Evolutionary conservation across 2,888 invertebrate species (phyloP).

Genomic region (Eupsilia transversa): DNA sequence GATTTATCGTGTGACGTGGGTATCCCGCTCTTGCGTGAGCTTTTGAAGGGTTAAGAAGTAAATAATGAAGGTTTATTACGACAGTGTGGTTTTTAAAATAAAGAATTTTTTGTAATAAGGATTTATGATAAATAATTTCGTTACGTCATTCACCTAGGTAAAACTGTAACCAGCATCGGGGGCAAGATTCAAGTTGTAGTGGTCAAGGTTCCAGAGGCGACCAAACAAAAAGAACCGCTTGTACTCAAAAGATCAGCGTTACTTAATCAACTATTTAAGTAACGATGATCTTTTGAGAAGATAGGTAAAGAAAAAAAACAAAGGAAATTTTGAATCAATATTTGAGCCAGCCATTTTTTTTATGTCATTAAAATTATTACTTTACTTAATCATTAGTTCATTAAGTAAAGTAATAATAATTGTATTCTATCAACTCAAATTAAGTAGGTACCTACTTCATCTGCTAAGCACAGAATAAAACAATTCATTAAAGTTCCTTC

Average conservation of each 20-base stretch:
- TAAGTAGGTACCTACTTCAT: no score
- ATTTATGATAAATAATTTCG: not conserved
- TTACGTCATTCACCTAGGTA: not conserved
- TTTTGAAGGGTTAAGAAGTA: slow-evolving; percentile 56
- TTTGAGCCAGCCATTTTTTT: no score
- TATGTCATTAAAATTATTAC: no score
- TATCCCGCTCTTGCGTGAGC: slow-evolving; percentile 42
- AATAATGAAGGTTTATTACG: slow-evolving; percentile 58
- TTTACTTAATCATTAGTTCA: no score
- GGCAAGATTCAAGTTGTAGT: not conserved
- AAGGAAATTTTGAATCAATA: no score
- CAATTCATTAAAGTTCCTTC: not conserved
- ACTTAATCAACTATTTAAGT: no score
- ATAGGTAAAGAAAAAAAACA: no score
- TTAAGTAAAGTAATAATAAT: no score
- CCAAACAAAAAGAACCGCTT: no score
- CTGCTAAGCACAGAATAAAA: not conserved
- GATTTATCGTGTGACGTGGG: slow-evolving; percentile 65
- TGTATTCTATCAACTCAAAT: not conserved
- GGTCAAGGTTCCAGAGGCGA: no score
- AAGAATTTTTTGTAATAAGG: slow-evolving; percentile 16
- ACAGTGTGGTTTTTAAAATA: slow-evolving; percentile 3
- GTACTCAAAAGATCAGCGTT: no score
- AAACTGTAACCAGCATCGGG: not conserved
- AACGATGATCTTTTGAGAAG: no score